Percentiles rank a stretch among this genome's conserved stretches.
Evolutionary conservation across 35 echinoderm and acorn worm genomes (phyloP).

Genomic region (Patiria miniata): DNA sequence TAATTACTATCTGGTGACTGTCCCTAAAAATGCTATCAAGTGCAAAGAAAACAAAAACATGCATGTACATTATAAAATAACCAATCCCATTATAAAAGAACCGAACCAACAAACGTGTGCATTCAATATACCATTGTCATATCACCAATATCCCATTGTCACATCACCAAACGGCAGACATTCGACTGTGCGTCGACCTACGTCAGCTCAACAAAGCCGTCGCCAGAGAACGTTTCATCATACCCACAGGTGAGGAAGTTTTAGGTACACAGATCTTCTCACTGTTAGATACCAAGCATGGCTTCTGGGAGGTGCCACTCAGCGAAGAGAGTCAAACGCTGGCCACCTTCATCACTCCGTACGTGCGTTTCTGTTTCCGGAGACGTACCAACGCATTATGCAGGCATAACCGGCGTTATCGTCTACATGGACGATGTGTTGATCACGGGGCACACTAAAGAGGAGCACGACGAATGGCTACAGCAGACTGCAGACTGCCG

Average conservation of each 20-base stretch:
- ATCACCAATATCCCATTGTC: neutral
- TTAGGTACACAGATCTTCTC: constrained; percentile 42
- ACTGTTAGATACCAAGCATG: constrained; percentile 56
- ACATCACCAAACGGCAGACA: neutral
- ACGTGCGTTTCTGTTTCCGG: neutral
- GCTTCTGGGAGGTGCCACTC: constrained; percentile 58
- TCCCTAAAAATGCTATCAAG: too few species aligned
- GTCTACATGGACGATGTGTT: too few species aligned
- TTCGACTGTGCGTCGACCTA: neutral
- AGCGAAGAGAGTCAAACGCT: constrained; percentile 14
- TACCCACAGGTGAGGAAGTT: neutral
- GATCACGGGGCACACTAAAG: too few species aligned
- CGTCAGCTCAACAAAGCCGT: too few species aligned
- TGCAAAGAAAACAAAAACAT: too few species aligned
- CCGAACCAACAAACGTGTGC: too few species aligned
- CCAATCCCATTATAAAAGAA: too few species aligned
- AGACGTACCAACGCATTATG: too few species aligned
- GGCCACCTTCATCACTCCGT: constrained; percentile 43
- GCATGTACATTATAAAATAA: too few species aligned
- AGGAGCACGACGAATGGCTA: neutral
- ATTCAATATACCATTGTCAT: too few species aligned
- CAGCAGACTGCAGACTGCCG: neutral
- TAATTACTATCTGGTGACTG: too few species aligned
- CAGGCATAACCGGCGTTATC: neutral
- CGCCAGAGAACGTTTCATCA: too few species aligned